Conservation (phyloP, 2,113 vertebrate species). For the Eulacestoma nigropectus region DNA sequence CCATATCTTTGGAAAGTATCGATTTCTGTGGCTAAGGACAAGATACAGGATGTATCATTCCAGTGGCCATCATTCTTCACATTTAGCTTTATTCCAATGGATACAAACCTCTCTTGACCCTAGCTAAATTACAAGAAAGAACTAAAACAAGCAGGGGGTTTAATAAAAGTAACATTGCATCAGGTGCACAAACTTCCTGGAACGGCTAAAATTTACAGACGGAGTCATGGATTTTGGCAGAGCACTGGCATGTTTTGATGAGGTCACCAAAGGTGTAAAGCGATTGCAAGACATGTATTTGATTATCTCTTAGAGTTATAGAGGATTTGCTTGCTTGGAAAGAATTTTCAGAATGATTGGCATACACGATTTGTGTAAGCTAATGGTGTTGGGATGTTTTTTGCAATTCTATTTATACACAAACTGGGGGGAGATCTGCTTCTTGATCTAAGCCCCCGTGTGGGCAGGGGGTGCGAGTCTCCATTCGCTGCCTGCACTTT, state of each 20-base stretch:
- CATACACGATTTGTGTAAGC: conserved; percentile 30
- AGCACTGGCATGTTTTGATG: background rate
- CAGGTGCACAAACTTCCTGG: conserved; percentile 4
- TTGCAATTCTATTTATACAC: conserved; percentile 32
- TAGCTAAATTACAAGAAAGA: background rate
- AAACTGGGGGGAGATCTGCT: background rate
- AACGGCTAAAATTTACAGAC: background rate
- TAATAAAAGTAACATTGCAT: conserved; percentile 5
- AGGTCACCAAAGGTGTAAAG: conserved; percentile 28
- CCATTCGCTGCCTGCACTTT: background rate
- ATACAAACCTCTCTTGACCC: background rate
- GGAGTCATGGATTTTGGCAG: conserved; percentile 30
- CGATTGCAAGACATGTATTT: background rate
- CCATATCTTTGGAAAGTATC: background rate
- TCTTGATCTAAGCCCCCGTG: background rate
- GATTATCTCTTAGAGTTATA: conserved; percentile 47
- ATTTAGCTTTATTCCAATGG: background rate
- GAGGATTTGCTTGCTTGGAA: conserved; percentile 54
- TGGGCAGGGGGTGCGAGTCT: background rate
- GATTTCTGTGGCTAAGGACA: background rate
- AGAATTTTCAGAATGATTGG: conserved; percentile 61
- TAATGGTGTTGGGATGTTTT: background rate
- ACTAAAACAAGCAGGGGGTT: background rate
- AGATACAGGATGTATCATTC: background rate
- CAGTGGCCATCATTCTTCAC: background rate